A percentile compares a stretch with the other conserved stretches of the same genome.
phyloP scores from a whole-genome alignment of 2,888 invertebrate species.

The Ormyrus nitidulus region DNA sequence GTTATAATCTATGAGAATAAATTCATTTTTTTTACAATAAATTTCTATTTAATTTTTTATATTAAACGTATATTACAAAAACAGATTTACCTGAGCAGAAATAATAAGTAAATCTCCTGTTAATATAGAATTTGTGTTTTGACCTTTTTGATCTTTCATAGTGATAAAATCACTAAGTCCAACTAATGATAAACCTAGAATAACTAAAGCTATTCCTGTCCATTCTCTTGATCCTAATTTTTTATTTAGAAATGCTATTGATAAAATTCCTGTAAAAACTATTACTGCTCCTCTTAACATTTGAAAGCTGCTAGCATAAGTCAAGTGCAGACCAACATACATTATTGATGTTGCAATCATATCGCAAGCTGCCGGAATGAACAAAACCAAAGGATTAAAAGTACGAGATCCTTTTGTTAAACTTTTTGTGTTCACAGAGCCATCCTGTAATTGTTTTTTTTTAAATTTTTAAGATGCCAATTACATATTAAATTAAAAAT shows the following conservation, averaged over 20 bases:
- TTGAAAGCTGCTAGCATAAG: conserved; percentile 95
- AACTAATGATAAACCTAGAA: conserved; percentile 84
- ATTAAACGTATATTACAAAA: background rate
- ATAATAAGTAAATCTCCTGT: conserved; percentile 88
- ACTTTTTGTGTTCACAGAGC: conserved; percentile 75
- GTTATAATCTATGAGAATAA: conserved; percentile 81
- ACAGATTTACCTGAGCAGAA: conserved; percentile 78
- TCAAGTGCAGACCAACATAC: conserved; percentile 93
- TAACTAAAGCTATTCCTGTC: conserved; percentile 85
- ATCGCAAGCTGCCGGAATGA: conserved; percentile 93
- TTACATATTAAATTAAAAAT: conserved; percentile 8
- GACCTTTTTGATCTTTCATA: conserved; percentile 70
- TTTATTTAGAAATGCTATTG: conserved; percentile 87
- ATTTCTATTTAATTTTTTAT: background rate
- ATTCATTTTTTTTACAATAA: background rate
- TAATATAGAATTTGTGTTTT: conserved; percentile 83
- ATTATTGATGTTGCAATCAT: conserved; percentile 91
- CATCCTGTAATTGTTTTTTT: conserved; percentile 63
- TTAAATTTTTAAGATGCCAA: conserved; percentile 24
- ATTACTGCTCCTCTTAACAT: conserved; percentile 95
- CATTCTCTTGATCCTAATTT: conserved; percentile 83
- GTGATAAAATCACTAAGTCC: conserved; percentile 83
- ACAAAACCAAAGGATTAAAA: conserved; percentile 88
- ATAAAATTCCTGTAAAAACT: conserved; percentile 91
- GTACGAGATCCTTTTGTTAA: conserved; percentile 84